These are phyloP conservation scores for Epizoanthus stellaris DNA, from an alignment of 92 coral and sea anemone species.

Conservation along the genomic window DNA sequence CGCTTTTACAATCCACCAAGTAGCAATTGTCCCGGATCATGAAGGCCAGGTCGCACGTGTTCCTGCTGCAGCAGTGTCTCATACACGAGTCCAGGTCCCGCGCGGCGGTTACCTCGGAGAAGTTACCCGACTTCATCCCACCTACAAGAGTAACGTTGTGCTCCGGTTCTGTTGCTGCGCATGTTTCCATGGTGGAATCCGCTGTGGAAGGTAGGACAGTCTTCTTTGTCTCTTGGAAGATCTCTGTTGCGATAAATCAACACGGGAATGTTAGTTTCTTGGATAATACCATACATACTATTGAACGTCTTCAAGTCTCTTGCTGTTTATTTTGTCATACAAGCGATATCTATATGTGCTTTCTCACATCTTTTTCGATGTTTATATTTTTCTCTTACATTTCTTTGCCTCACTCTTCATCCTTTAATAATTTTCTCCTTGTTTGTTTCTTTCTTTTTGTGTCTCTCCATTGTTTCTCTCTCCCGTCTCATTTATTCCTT, in stretches of 20 bases:
- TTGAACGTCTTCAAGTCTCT: no score
- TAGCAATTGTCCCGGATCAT: slow-evolving; percentile 95
- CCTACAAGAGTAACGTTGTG: slow-evolving; percentile 83
- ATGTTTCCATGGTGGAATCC: slow-evolving; percentile 56
- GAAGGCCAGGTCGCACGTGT: slow-evolving; percentile 89
- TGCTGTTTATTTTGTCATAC: no score
- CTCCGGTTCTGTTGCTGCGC: slow-evolving; percentile 79
- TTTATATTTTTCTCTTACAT: no score
- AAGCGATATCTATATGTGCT: neutral
- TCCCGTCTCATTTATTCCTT: no score
- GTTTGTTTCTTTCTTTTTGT: no score
- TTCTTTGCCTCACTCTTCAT: no score
- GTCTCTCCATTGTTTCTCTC: no score
- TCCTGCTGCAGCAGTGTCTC: slow-evolving; percentile 84
- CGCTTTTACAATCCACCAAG: slow-evolving; percentile 77
- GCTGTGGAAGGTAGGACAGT: slow-evolving; percentile 51
- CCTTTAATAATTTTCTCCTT: no score
- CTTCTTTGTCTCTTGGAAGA: slow-evolving; percentile 65
- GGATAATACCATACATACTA: neutral
- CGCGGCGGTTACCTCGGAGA: slow-evolving; percentile 77
- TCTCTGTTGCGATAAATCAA: slow-evolving; percentile 25
- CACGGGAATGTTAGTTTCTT: neutral
- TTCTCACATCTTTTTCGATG: no score
- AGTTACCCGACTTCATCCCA: slow-evolving; percentile 88
- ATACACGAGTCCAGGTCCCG: slow-evolving; percentile 86